Evolutionary conservation across 2,797 vertebrate species (phyloP).

Genomic region (Cyclura pinguis): DNA sequence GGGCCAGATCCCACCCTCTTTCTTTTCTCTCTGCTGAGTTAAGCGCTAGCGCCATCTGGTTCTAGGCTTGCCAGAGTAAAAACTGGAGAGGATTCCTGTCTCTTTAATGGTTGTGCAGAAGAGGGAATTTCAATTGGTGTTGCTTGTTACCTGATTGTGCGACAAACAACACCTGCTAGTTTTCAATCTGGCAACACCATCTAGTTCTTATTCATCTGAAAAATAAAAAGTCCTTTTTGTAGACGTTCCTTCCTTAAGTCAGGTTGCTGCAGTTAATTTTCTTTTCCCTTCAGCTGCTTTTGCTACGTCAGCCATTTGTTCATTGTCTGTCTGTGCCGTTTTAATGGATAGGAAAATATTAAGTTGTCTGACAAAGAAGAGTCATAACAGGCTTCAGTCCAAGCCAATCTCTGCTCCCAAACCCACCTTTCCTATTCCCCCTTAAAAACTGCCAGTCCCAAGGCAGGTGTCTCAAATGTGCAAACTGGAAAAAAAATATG

Average conservation of each 20-base stretch:
- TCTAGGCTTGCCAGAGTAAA: too few relatives aligned
- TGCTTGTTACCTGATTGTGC: too few relatives aligned
- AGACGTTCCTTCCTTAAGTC: not conserved
- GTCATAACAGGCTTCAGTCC: not conserved
- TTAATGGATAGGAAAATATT: slow-evolving; percentile 1
- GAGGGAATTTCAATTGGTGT: too few relatives aligned
- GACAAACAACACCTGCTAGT: too few relatives aligned
- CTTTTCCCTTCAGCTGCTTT: not conserved
- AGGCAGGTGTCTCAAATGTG: not conserved
- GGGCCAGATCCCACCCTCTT: too few relatives aligned
- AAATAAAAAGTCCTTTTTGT: not conserved
- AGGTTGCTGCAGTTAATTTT: not conserved
- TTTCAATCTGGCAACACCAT: too few relatives aligned
- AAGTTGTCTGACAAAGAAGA: not conserved
- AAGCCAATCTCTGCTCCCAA: not conserved
- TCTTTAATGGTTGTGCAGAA: too few relatives aligned
- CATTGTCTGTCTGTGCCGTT: not conserved
- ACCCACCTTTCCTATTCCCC: not conserved
- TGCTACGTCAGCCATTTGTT: not conserved
- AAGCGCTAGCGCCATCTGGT: too few relatives aligned
- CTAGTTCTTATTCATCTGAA: too few relatives aligned
- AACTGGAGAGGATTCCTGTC: too few relatives aligned
- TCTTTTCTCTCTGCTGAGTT: too few relatives aligned
- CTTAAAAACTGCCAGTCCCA: not conserved
- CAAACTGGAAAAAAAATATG: not conserved